Evolutionary conservation across 2,888 invertebrate genomes (phyloP), one percentile per base, ranked within the genome.

Genomic region (Dolomedes plantarius): DNA sequence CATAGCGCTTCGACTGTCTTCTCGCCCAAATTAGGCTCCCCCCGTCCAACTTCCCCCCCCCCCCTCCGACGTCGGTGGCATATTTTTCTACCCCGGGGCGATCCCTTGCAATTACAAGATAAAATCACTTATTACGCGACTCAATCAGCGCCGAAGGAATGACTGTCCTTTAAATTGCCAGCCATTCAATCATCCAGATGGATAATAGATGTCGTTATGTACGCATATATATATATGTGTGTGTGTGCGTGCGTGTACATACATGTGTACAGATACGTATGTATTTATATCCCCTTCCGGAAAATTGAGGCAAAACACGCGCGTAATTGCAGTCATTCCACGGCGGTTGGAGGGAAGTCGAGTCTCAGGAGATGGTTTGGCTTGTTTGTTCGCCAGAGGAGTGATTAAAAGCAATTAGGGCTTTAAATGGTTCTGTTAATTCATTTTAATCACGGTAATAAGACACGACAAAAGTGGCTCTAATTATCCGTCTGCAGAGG

Each of bases 91-190:
- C 78, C 31, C 31, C 64, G 23, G 29, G 41, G 27, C 23, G 1
- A 64, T 39, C 80, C 31, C 29, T 27, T 7, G 80, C 56, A 81
- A 81, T 81, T 74, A 81, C 67, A 28, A 81, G 80, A 81, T 81
- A 81, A 81, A 81, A 81, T 74, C 74, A 74, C 67, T 67, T 73
- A 81, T 81, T 81, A 81, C 39, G 46, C 46, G 36, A 56, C 56
- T 56, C 56, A 56, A 56, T 56, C 23, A 19, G 19, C 13, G 5
- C 56, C 56, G 19, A 23, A 23, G 19, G 23, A 23, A 46, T n/a
- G 23, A 56, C 56, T 56, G 56, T 56, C 56, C 23, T 56, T n/a
- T 56, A 56, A 56, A 56, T 56, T 56, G 16, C 56, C 56, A 56
- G 56, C 11, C 56, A 23, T 56, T 56, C 56, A 56, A 56, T 56